These are phyloP conservation scores for Achatina immaculata DNA, from an alignment of 1,140 invertebrate species.

Conservation along the genomic window DNA sequence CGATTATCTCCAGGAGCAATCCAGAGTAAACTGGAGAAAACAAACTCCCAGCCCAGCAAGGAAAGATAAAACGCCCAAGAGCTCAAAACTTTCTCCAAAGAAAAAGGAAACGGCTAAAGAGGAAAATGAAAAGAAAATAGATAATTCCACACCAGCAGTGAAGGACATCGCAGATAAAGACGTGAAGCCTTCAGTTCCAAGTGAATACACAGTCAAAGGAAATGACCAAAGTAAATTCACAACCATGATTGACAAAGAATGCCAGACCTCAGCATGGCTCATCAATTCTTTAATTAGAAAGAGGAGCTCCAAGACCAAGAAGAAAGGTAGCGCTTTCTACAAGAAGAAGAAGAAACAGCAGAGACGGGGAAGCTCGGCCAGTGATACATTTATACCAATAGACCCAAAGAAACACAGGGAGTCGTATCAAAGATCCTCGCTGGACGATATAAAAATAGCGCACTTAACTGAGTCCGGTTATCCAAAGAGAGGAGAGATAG, in stretches of 20 bases:
- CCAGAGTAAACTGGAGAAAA: background rate
- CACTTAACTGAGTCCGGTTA: background rate
- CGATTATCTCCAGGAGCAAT: constrained; percentile 19
- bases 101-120: constrained; percentile 15
- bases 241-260: constrained; percentile 5
- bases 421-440: background rate
- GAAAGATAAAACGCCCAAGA: background rate
- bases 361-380: constrained; percentile 6
- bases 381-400: constrained; percentile 23
- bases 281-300: background rate
- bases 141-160: too few relatives aligned
- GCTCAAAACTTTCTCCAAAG: constrained; percentile 21
- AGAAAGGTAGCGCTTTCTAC: background rate
- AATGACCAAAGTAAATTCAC: background rate
- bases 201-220: background rate
- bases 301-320: constrained; percentile 12
- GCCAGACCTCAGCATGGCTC: constrained; percentile 29
- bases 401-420: background rate
- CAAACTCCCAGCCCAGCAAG: background rate
- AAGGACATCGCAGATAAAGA: background rate
- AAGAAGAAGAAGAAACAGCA: constrained; percentile 10
- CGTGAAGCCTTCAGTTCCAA: background rate
- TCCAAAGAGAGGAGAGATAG: background rate
- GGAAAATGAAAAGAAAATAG: background rate
- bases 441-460: constrained; percentile 6